Evolutionary conservation across 2,888 invertebrate species (phyloP).

Genomic region (Steinernema scapterisci): DNA sequence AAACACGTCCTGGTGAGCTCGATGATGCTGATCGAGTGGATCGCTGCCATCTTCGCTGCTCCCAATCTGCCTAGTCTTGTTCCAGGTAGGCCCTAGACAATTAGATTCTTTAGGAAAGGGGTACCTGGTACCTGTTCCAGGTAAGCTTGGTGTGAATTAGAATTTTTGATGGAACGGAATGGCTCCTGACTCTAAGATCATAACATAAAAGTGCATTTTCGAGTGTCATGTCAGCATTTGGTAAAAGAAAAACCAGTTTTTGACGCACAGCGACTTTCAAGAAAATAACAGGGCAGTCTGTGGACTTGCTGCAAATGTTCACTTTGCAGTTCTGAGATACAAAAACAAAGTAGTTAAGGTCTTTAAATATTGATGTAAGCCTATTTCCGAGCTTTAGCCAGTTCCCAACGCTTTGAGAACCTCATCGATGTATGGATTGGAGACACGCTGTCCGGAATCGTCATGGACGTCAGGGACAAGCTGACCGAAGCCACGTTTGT

Average conservation of each 20-base stretch:
- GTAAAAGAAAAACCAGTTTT: no score
- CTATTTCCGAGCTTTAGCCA: conserved; percentile 7
- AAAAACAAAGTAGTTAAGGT: no score
- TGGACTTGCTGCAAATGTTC: no score
- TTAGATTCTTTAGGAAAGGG: neutral
- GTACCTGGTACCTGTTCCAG: no score
- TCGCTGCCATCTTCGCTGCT: neutral
- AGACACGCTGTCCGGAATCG: neutral
- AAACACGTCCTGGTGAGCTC: conserved; percentile 17
- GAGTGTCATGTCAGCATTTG: no score
- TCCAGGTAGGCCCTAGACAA: neutral
- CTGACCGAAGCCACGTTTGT: conserved; percentile 5
- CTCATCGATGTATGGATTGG: neutral
- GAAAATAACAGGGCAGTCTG: no score
- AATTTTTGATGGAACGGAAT: neutral
- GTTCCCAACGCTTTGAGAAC: neutral
- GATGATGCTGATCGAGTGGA: neutral
- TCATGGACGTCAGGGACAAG: neutral
- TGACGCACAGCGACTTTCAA: no score
- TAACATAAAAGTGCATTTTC: no score
- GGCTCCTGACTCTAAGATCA: neutral
- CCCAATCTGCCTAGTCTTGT: conserved; percentile 8
- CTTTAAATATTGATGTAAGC: no score
- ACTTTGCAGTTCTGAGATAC: no score
- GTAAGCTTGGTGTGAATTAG: neutral